Evolutionary conservation across 2,797 vertebrate genomes (phyloP), one percentile per base, ranked within the genome.

Genomic region (Lepilemur ruficaudatus): DNA sequence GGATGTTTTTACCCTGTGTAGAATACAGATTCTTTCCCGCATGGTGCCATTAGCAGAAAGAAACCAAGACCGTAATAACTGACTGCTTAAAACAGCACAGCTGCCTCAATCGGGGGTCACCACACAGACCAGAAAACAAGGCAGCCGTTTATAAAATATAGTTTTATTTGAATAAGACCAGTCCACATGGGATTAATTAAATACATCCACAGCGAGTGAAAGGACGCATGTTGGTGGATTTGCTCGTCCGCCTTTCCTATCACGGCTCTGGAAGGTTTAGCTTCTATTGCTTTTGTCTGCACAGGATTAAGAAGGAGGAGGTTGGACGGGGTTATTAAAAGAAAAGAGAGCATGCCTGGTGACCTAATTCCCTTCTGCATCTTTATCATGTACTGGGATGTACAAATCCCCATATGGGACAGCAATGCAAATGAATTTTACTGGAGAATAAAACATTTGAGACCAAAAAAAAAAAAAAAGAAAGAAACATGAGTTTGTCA

Each of bases 141-240:
- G 95, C 79, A 28, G 86, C 61, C 23, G 86, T 96, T 94, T 95
- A 93, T 91, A 94, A 96, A 97, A 97, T 90, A 94, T 50, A 97
- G 92, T 96, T 97, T 96, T 95, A 97, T 97, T 96, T 97, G 96
- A 98, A 97, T 98, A 97, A 97, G 50, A 65, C 72, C 83, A 78
- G 96, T 95, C 96, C 96, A 97, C 97, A 96, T 97, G 97, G 98
- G 97, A 98, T 97, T 98, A 98, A 98, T 98, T 98, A 98, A 97
- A 90, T 78, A 95, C 72, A 95, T 95, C 95, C 86, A 96, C 61
- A 48, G 91, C 12, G 50, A 97, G 96, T 89, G 50, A 95, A 96
- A 89, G 91, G 96, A 78, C 94, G 93, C 46, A 61, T 96, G 96
- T 73, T 73, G 79, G 63, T 88, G 93, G 97, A 95, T 97, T 95